These are phyloP conservation scores for Busseola fusca DNA, from an alignment of 2,888 invertebrate genomes.

Conservation along the genomic window DNA sequence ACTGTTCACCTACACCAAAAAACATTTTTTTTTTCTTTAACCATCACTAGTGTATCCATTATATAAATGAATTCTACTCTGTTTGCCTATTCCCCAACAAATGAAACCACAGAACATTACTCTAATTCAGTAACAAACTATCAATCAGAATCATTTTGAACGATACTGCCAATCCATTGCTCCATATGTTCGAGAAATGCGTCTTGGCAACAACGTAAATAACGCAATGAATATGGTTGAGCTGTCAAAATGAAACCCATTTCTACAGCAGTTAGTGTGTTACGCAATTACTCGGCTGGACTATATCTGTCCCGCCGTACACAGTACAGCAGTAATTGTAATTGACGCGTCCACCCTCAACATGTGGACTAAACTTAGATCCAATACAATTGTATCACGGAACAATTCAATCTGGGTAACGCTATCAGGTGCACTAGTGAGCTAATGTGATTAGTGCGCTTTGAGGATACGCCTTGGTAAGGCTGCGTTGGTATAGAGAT, in stretches of 20 bases:
- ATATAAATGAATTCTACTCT: not conserved
- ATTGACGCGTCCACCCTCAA: not conserved
- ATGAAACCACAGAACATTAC: no score
- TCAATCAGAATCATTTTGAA: no score
- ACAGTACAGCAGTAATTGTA: not conserved
- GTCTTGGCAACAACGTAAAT: not conserved
- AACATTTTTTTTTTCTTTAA: no score
- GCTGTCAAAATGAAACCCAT: no score
- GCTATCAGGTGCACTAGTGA: slow-evolving; percentile 25
- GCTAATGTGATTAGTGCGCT: slow-evolving; percentile 27
- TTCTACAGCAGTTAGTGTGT: no score
- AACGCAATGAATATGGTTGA: no score
- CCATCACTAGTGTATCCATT: not conserved
- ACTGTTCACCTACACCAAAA: no score
- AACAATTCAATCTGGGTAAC: slow-evolving; percentile 45
- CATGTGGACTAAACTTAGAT: slow-evolving; percentile 22
- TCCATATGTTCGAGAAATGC: not conserved
- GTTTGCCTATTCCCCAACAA: no score
- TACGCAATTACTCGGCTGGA: not conserved
- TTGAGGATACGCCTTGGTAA: slow-evolving; percentile 9
- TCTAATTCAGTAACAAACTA: no score
- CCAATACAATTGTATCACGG: slow-evolving; percentile 32
- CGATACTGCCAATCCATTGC: not conserved
- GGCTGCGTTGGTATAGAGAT: not conserved
- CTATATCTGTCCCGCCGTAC: not conserved